Evolutionary conservation across 2,888 invertebrate species (phyloP), one percentile per base, ranked within the genome.

Genomic region (Pyrochroa serraticornis): DNA sequence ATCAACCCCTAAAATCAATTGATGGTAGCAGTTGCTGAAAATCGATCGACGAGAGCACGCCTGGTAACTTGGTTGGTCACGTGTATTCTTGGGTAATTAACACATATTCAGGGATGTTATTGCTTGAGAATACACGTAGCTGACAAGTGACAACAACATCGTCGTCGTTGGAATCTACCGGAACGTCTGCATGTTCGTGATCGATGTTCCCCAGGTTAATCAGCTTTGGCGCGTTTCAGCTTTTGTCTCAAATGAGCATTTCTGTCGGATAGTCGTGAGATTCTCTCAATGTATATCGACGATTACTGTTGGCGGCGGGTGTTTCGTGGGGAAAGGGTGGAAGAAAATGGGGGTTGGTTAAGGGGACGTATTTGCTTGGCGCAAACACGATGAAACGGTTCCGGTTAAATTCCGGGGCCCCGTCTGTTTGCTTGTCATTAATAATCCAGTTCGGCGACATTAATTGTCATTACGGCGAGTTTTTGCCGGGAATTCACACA

Each of bases 101-200:
- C 94, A 93, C 93, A 91, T 87, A 87, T 86, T 87, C 82, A 80
- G 87, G 89, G 92, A 87, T 94, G 95, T 95, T 95, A 95, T 95
- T 95, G 95, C 95, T 95, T 95, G 94, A 95, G 95, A 95, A 95
- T 95, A 95, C 95, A 95, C 95, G 95, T 95, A 93, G 93, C 91
- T 92, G 89, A 90, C 88, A 87, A 88, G 90, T 85, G 84, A 77
- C 76, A 72, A 71, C 77, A 69, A 47, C 74, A 66, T 63, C 72
- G 52, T 39, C 48, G 42, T 32, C 55, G 43, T 3, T 48, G 50
- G 12, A 42, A n/a, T 14, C n/a, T 5, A 8, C 34, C 6, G 9
- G 33, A 42, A 9, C 34, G 8, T 43, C 12, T 43, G 8, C 31
- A 32, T n/a, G 14, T 12, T 33, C 31, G 13, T 34, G 13, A 44